A percentile compares a stretch with the other conserved stretches of the same genome.
Evolutionary conservation across 2,113 vertebrate species (phyloP).

Genomic region (Ardeotis arabs): DNA sequence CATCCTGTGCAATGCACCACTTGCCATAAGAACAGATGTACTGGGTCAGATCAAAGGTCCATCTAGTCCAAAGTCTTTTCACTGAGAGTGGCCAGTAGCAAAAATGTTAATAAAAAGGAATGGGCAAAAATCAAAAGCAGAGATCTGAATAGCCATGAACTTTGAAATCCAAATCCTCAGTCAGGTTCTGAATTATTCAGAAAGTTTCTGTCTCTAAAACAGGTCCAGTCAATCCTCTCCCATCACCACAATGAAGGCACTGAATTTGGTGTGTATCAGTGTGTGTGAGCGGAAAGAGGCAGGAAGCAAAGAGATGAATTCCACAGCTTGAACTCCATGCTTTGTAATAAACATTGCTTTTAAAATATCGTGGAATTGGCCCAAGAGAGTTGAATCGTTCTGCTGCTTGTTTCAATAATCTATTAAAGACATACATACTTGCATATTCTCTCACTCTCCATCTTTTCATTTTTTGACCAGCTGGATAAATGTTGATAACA

Average conservation of each 20-base stretch:
- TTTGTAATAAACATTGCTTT: constrained; percentile 22
- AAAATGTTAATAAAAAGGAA: not conserved
- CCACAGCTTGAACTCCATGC: constrained; percentile 9
- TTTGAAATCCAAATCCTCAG: not conserved
- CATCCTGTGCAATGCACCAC: not conserved
- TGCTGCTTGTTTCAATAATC: constrained; percentile 9
- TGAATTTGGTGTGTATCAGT: not conserved
- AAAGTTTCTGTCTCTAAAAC: not conserved
- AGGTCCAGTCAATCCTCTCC: not conserved
- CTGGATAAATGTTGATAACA: constrained; percentile 36
- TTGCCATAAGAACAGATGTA: constrained; percentile 25
- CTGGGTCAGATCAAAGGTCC: not conserved
- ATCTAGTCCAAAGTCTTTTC: not conserved
- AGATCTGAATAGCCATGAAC: not conserved
- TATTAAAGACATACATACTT: not conserved
- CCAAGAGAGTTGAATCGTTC: not conserved
- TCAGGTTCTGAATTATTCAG: not conserved
- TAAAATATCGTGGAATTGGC: not conserved
- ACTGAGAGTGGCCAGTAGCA: not conserved
- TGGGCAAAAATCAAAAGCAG: not conserved
- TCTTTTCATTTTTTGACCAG: constrained; percentile 29
- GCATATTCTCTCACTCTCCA: not conserved
- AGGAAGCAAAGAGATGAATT: not conserved
- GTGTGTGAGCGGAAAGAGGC: not conserved
- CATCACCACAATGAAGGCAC: not conserved